phyloP scores from a whole-genome alignment of 2,113 vertebrate genomes.

The Cavia aperea region DNA sequence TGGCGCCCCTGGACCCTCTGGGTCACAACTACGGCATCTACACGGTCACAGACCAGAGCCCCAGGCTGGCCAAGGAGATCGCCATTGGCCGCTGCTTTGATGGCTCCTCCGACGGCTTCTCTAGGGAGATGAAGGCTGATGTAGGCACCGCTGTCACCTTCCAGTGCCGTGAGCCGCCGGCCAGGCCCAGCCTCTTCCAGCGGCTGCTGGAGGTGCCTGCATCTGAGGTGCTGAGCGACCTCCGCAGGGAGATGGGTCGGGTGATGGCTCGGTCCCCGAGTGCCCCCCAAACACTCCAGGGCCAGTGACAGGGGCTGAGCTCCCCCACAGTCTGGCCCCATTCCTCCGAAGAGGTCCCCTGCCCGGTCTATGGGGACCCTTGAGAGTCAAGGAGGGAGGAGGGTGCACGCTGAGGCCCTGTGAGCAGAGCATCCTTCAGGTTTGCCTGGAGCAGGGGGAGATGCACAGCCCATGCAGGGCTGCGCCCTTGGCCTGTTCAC shows the following conservation, averaged over 20 bases:
- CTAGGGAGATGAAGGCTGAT: constrained; percentile 89
- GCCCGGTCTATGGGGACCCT: not conserved
- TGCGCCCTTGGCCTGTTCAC: rapidly evolving
- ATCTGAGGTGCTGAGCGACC: constrained; percentile 80
- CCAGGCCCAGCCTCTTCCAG: constrained; percentile 89
- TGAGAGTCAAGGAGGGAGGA: not conserved
- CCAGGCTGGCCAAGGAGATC: constrained; percentile 92
- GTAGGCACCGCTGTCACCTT: constrained; percentile 88
- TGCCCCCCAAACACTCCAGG: constrained; percentile 47
- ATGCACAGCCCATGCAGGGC: not conserved
- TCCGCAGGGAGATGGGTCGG: constrained; percentile 87
- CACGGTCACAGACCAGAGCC: constrained; percentile 96
- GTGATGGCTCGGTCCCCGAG: constrained; percentile 48
- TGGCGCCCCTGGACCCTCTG: constrained; percentile 90
- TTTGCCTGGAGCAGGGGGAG: not conserved
- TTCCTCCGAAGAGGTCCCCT: not conserved
- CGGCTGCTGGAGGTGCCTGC: constrained; percentile 86
- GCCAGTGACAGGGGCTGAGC: constrained; percentile 73
- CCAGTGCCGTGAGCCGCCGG: constrained; percentile 84
- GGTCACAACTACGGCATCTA: constrained; percentile 99
- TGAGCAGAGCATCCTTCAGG: not conserved
- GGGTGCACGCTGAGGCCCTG: not conserved
- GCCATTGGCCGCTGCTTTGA: constrained; percentile 97
- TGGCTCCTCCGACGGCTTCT: constrained; percentile 95
- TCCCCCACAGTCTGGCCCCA: constrained; percentile 57